Evolutionary conservation across 2,113 vertebrate genomes (phyloP), one percentile per base, ranked within the genome.

Genomic region (Phycodurus eques): DNA sequence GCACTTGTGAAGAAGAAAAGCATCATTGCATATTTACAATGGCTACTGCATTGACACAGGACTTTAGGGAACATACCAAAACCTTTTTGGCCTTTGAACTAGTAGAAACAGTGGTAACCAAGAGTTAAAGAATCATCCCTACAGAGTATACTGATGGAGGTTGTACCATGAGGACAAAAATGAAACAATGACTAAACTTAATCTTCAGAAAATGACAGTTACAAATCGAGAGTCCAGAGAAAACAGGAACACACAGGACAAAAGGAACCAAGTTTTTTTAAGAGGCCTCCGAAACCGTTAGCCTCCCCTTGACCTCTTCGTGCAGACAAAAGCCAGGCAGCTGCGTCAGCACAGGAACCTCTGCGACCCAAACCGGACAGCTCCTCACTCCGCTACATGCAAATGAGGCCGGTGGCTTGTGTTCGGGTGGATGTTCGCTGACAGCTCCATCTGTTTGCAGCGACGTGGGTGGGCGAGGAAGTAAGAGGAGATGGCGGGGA

Each of bases 361-460:
- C 71, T 14, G 61, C 66, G 82, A 89, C 88, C 83, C 81, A 13
- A 66, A 68, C 20, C 78, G 74, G 86, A 84, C 85, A 89, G 60
- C 76, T 77, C 72, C 72, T 85, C 83, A 39, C 71, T 75, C 76
- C 44, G 8, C 5, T 71, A 79, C 59, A 88, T 89, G 87, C 86
- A 89, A 85, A 91, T 89, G 70, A 88, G 71, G 22, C 20, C 1
- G 1, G 20, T 72, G 42, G 66, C 80, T 76, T 72, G 75, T 72
- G 79, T 80, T 83, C 5, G 44, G 75, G 67, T 79, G 73, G 75
- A 86, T 77, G 75, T 73, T 57, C 72, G 72, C 65, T 91, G 90
- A 90, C 88, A 90, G 79, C 83, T 88, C 88, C 87, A 90, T 91
- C 87, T 91, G 88, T 83, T 91, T 72, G 22, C 56, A 5, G 77